Conservation (phyloP, 2,113 vertebrate species). For the Vidua macroura region DNA sequence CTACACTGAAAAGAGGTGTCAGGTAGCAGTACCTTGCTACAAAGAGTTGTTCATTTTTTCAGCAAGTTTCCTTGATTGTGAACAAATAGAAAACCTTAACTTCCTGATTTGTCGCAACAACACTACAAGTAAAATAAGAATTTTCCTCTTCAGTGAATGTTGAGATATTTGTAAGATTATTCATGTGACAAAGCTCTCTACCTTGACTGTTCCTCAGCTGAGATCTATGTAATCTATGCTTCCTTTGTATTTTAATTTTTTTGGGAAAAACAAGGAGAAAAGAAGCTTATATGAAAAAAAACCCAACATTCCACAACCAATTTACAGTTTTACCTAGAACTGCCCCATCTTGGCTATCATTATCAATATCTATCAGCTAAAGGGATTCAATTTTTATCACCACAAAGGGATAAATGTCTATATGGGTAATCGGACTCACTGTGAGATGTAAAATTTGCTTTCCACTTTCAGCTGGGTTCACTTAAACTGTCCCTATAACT, state of each 20-base stretch:
- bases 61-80: background rate
- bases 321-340: background rate
- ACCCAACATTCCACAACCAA: accelerated
- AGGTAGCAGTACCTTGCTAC: background rate
- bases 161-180: background rate
- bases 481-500: background rate
- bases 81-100: background rate
- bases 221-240: background rate
- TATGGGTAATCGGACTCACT: background rate
- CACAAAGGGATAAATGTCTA: background rate
- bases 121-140: background rate
- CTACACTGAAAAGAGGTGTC: constrained; percentile 10
- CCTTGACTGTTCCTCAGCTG: background rate
- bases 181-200: background rate
- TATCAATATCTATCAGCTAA: background rate
- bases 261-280: background rate
- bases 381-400: background rate
- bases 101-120: background rate
- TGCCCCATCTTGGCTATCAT: background rate
- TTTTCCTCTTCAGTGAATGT: background rate
- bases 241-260: background rate
- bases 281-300: background rate
- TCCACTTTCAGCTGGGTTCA: background rate
- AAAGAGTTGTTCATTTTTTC: background rate
- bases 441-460: background rate